Evolutionary conservation across 2,888 invertebrate species (phyloP), one percentile per base, ranked within the genome.

Genomic region (Lasioglossum calceatum): DNA sequence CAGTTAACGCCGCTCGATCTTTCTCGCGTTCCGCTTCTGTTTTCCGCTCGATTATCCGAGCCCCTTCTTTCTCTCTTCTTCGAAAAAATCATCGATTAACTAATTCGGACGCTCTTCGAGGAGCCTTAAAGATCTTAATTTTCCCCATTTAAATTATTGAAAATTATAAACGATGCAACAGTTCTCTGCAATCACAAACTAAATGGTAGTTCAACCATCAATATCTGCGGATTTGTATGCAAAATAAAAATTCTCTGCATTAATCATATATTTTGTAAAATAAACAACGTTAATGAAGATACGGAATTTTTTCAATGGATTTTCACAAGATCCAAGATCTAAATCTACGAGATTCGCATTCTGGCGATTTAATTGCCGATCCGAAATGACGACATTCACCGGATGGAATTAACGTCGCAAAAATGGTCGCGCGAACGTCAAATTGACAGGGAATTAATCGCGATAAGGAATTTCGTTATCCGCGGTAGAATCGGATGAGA

Each of bases 1-100:
- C 89, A 92, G 90, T 93, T 92, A 85, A 84, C 91, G 77, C 84
- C 42, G 79, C 83, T 81, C 86, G 76, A 88, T 86, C 87, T 82
- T 87, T 84, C 87, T 81, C 86, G 77, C 86, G 74, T 86, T 89
- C 88, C 84, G 58, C 75, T 78, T 77, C 86, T 82, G 82, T 88
- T 89, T 89, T 80, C 84, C 79, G 64, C 84, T 71, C 84, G 90
- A 90, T 89, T 85, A 85, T 81, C 73, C 61, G 32, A 81, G 79
- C 67, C 72, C 67, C 0, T 32, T 23, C 23, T 27, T 27, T 47
- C 47, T 32, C 47, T 27, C 36, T 16, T 23, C 27, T 36, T 0
- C 19, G 7, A 16, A 67, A 67, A 67, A 36, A 67, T 19, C 36
- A 36, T 67, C 23, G 67, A 36, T 36, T 3, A 32, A 7, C 10